Base-by-base conservation (phyloP, 2,888 invertebrate genomes). In the Limenitis camilla region DNA sequence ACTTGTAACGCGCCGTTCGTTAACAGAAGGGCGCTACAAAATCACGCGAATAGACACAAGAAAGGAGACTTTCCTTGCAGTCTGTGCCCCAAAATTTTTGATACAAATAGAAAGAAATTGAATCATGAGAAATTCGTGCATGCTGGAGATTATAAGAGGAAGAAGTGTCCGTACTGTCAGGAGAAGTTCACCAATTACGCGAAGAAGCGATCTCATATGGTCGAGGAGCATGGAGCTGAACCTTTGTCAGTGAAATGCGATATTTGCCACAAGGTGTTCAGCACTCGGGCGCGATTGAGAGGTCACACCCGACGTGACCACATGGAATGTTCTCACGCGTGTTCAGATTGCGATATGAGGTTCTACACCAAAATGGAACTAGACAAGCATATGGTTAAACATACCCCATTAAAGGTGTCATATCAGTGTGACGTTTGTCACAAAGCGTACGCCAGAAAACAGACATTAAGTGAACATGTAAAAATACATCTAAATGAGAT, bases 81-180 rank as follows among this genome's bases (percentile, higher is more conserved):
- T 4, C 68, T 62, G 33, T 88, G 88, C 50, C 67, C 73, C 1
- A 82, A 83, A 58, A 63, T 77, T 0, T 85, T 76, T 35, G 66
- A 74, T 1, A 81, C 81, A 0, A 67, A 67, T 38, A 65, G 73
- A 6, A 81, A 79, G n/a, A 68, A 78, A 38, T 71, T 74, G 40
- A 65, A 74, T 0, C 87, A 88, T 42, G 77, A 77, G 49, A 70
- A 71, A 31, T 58, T 76, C 0, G 85, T 86, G 0, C 87, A 81
- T 32, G 62, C 69, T 1, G 67, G 72, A 40, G 67, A 60, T n/a
- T 71, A 69, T 47, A 62, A 69, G 61, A 27, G 65, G 2, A 63
- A 60, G 4, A 74, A 67, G 54, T 78, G 78, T 40, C 66, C 64
- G 0, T 70, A 69, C 40, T 78, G 78, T 40, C 58, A 57, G 2